A percentile compares a stretch with the other conserved stretches of the same genome.
Conservation (phyloP, 2,113 vertebrate genomes). For the Pachyramphus minor region DNA sequence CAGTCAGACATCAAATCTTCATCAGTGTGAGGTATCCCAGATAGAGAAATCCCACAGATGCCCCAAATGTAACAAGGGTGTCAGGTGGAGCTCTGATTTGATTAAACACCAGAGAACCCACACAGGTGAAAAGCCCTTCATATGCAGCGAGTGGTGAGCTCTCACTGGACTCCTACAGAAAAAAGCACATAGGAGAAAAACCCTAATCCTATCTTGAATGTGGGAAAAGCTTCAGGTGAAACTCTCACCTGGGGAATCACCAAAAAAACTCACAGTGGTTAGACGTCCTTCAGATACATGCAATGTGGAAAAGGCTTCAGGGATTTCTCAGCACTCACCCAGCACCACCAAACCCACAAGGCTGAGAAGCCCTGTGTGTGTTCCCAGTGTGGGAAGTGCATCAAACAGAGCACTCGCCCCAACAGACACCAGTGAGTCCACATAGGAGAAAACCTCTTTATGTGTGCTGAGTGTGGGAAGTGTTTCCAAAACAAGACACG, state of each 20-base stretch:
- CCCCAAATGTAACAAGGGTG: conserved; percentile 50
- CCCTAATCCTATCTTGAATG: conserved; percentile 20
- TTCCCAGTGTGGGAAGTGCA: conserved; percentile 52
- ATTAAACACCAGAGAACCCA: conserved; percentile 57
- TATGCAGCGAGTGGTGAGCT: conserved; percentile 55
- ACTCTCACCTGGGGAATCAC: conserved; percentile 61
- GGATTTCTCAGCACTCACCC: conserved; percentile 34
- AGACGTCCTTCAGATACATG: conserved; percentile 51
- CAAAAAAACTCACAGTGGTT: conserved; percentile 38
- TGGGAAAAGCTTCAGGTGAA: neutral
- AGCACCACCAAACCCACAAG: conserved; percentile 55
- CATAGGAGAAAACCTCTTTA: conserved; percentile 42
- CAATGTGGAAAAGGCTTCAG: conserved; percentile 58
- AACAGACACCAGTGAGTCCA: conserved; percentile 54
- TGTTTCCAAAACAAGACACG: conserved; percentile 54
- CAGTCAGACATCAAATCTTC: conserved; percentile 31
- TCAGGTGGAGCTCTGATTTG: conserved; percentile 58
- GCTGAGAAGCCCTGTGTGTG: conserved; percentile 60
- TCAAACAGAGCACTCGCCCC: conserved; percentile 46
- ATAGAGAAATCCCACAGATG: conserved; percentile 55
- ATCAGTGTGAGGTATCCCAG: conserved; percentile 36
- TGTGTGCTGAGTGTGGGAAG: conserved; percentile 30
- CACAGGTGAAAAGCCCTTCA: conserved; percentile 60
- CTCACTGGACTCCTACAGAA: conserved; percentile 54
- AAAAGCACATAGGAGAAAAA: conserved; percentile 50